phyloP scores from a whole-genome alignment of 1,140 invertebrate genomes.

The Achatina immaculata region DNA sequence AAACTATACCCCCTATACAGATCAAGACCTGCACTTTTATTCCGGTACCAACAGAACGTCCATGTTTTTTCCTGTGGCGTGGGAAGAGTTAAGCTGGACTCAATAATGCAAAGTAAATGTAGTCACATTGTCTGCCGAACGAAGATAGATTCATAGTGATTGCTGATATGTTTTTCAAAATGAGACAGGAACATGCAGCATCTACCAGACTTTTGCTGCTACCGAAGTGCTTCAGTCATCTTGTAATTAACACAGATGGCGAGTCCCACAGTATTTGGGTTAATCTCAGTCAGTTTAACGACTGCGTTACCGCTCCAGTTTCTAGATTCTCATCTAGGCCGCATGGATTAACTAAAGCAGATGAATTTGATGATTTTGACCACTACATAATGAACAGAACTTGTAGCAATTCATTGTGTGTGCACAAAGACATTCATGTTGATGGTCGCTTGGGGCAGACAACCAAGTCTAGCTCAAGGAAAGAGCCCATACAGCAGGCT shows the following conservation, averaged over 20 bases:
- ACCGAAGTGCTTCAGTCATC: slow-evolving; percentile 23
- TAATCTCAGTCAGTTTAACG: not conserved
- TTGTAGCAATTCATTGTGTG: not conserved
- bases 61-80: too few species aligned
- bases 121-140: too few species aligned
- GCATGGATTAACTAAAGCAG: not conserved
- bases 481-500: too few species aligned
- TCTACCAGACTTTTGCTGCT: slow-evolving; percentile 1
- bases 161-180: not conserved
- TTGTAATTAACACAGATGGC: not conserved
- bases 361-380: not conserved
- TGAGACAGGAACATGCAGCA: not conserved
- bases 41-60: too few species aligned
- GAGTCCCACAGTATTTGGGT: not conserved
- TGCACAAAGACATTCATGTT: too few species aligned
- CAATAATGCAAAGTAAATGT: too few species aligned
- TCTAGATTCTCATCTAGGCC: not conserved
- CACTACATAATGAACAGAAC: not conserved
- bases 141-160: too few species aligned
- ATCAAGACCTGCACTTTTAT: too few species aligned
- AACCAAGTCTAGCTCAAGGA: too few species aligned
- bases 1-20: too few species aligned
- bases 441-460: too few species aligned
- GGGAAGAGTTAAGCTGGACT: too few species aligned
- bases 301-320: not conserved